Percentiles rank a stretch among this genome's conserved stretches.
Conservation (phyloP, 2,113 vertebrate species). For the Chunga burmeisteri region DNA sequence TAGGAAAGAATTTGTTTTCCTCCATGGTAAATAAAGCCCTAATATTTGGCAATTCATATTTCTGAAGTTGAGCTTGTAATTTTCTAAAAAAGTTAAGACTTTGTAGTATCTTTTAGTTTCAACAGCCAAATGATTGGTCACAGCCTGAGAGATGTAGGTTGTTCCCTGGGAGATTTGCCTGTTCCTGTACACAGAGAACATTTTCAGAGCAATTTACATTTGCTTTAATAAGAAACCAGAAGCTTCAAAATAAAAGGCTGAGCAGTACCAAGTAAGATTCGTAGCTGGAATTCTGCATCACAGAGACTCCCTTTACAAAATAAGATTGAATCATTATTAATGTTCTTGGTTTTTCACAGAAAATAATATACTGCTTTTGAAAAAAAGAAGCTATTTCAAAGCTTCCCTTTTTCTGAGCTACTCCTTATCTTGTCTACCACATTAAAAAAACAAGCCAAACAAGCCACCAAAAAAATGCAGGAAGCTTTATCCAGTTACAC, state of each 20-base stretch:
- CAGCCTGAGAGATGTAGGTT: slow-evolving; percentile 57
- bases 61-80: slow-evolving; percentile 8
- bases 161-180: slow-evolving; percentile 47
- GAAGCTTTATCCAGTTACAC: neutral
- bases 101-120: slow-evolving; percentile 49
- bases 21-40: slow-evolving; percentile 1
- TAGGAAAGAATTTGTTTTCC: neutral
- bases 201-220: slow-evolving; percentile 49
- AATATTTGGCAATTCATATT: neutral
- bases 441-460: neutral
- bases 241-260: slow-evolving; percentile 49
- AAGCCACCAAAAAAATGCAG: neutral
- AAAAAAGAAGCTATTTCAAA: neutral
- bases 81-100: slow-evolving; percentile 19
- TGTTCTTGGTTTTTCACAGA: neutral
- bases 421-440: neutral
- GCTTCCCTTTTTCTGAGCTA: neutral
- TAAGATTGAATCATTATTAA: neutral
- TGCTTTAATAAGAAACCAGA: slow-evolving; percentile 47
- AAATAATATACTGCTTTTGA: neutral
- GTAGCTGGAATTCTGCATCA: neutral
- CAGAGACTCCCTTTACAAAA: neutral
- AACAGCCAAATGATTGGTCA: slow-evolving; percentile 51
- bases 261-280: neutral
- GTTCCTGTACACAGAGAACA: neutral